These are phyloP conservation scores for Amazona ochrocephala DNA, from an alignment of 2,797 vertebrate genomes.

Conservation along the genomic window DNA sequence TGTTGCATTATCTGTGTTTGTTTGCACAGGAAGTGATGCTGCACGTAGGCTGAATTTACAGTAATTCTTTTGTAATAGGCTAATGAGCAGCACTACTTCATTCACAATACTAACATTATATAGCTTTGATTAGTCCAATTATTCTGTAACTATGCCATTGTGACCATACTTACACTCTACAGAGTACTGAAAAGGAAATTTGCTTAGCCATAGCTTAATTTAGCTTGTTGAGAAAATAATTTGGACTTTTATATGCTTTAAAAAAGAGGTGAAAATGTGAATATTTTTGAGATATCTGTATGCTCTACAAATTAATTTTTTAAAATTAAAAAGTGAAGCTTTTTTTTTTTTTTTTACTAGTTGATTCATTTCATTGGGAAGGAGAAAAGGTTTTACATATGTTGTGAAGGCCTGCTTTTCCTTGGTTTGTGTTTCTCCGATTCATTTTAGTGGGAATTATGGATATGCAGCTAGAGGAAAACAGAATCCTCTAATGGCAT, in stretches of 20 bases:
- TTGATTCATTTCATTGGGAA: neutral
- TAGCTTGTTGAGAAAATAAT: conserved; percentile 24
- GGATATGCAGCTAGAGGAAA: neutral
- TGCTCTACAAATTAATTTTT: neutral
- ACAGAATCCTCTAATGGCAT: neutral
- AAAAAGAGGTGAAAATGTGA: neutral
- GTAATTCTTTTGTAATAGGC: conserved; percentile 56
- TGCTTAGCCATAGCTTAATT: neutral
- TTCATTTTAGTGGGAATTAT: neutral
- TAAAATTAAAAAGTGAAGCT: neutral
- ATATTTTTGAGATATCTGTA: neutral
- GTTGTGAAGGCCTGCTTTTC: neutral
- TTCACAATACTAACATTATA: conserved; percentile 34
- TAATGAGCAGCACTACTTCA: conserved; percentile 45
- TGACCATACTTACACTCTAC: neutral
- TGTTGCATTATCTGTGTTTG: conserved; percentile 64
- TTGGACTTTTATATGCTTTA: neutral
- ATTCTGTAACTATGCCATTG: neutral
- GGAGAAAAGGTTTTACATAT: neutral
- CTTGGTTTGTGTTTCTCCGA: neutral
- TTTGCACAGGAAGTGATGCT: conserved; percentile 70
- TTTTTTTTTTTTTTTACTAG: neutral
- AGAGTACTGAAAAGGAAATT: conserved; percentile 22
- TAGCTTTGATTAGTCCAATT: conserved; percentile 58
- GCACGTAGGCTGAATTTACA: conserved; percentile 61